Base-by-base conservation (phyloP, 2,113 vertebrate species). In the Parus major region DNA sequence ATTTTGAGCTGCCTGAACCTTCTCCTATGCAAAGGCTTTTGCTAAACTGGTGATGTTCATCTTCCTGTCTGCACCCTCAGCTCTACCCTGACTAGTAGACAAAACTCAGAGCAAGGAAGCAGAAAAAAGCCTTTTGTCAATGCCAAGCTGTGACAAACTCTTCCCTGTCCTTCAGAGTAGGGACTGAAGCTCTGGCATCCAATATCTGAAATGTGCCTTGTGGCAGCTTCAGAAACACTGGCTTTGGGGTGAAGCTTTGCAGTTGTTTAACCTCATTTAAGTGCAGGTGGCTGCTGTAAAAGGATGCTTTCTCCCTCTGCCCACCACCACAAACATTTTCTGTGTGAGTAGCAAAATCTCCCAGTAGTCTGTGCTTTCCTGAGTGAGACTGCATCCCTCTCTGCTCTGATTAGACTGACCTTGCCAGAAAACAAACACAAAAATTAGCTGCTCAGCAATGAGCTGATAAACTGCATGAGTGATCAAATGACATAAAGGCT, bases 401-500 rank as follows among this genome's bases (percentile, higher is more conserved):
- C 82, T 92, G 93, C 78, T 94, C 82, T 23, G 7, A 57, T 90
- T 82, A 88, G 76, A 60, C 75, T 79, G 78, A 90, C 93, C 82
- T 87, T 82, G 93, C 82, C 63, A 85, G 75, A 85, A 94, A 95
- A 79, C 85, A 85, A 93, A 68, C 47, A n/a, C 64, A 71, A 46
- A 64, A 91, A 82, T 88, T 55, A 72, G 87, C 79, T 90, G 52
- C 49, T 96, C 78, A 93, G 85, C 95, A 85, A 2, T 4, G 14
- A 82, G 41, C 50, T 85, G 70, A 72, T 91, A 35, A 89, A 72
- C 66, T 44, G 82, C 82, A 16, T 65, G 88, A 85, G 18, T 79
- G 75, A 52, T 68, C 63, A 72, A 89, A 55, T 88, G 82, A 57
- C 46, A 19, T 60, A 17, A 94, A 76, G 57, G 41, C 50, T 41